Evolutionary conservation across 37 sponge, comb jelly and placozoan genomes (phyloP), one percentile per base, ranked within the genome.

Genomic region (Hormiphora californensis): DNA sequence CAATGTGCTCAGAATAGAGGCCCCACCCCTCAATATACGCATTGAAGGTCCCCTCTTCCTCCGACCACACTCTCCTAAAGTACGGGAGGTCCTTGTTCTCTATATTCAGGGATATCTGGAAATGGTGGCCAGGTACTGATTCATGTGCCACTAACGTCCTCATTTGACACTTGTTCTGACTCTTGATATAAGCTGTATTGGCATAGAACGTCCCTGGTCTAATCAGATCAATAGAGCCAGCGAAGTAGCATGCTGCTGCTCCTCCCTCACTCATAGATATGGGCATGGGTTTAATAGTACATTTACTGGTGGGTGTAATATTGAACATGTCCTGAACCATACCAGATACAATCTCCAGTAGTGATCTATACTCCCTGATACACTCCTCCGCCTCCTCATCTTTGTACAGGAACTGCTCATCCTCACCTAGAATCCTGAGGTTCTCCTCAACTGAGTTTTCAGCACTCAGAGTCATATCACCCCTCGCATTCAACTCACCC

Each of bases 21-120:
- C 81, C 81, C 81, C 81, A 73, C 1, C 81, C 81, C 25, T 73
- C 81, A n/a, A 73, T 40, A 28, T 73, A 73, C 32, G 81, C 81
- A 41, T 43, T 73, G 44, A 40, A 73, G 1, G 46, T 39, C 1
- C 43, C 81, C 5, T 41, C 81, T 33, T 73, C 81, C n/a, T n/a
- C n/a, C n/a, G n/a, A n/a, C 40, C 21, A 41, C 21, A 22, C 40
- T 0, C 81, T 21, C 38, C 81, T 37, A 28, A 73, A 73, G 46
- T 73, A 73, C 17, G 81, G 81, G 17, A 73, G 23, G 1, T 73
- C 43, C 46, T 5, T 2, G 81, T 73, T 73, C 23, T 73, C 81
- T 21, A 41, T 27, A 43, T 73, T 43, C 46, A 73, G 44, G 7
- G 81, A 73, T 23, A 37, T 40, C 35, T 73, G 81, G 46, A 73